These are phyloP conservation scores for Himantopus leucocephalus DNA, from an alignment of 2,113 vertebrate genomes.

Conservation along the genomic window DNA sequence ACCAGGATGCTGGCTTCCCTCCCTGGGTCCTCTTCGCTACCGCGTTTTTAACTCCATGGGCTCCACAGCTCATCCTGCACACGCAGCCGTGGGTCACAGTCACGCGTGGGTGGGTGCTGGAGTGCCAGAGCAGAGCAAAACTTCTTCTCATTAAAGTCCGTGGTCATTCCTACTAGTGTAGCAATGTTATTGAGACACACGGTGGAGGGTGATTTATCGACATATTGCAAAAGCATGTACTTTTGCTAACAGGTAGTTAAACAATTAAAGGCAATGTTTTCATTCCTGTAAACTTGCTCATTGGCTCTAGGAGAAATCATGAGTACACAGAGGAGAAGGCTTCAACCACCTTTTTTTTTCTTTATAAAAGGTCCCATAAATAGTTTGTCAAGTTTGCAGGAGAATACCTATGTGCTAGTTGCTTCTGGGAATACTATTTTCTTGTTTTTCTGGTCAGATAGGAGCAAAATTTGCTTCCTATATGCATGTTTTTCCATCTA, in stretches of 20 bases:
- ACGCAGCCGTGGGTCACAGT: fast-evolving
- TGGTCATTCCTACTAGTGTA: not conserved
- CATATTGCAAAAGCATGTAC: not conserved
- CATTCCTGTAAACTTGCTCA: not conserved
- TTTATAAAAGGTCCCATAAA: not conserved
- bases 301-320: not conserved
- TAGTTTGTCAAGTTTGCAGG: not conserved
- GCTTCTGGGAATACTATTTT: not conserved
- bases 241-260: not conserved
- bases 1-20: not conserved
- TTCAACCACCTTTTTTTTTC: not conserved
- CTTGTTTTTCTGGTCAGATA: not conserved
- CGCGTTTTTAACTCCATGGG: not conserved
- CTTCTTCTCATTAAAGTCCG: not conserved
- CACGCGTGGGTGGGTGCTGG: fast-evolving
- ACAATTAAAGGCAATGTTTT: not conserved
- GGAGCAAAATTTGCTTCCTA: not conserved
- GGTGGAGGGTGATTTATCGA: not conserved
- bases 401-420: not conserved
- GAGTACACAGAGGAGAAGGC: not conserved
- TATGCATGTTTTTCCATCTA: not conserved
- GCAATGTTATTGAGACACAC: not conserved
- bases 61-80: fast-evolving
- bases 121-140: not conserved
- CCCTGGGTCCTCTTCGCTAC: not conserved